Conservation (phyloP, 2,888 invertebrate species). For the Diaphora mendica region DNA sequence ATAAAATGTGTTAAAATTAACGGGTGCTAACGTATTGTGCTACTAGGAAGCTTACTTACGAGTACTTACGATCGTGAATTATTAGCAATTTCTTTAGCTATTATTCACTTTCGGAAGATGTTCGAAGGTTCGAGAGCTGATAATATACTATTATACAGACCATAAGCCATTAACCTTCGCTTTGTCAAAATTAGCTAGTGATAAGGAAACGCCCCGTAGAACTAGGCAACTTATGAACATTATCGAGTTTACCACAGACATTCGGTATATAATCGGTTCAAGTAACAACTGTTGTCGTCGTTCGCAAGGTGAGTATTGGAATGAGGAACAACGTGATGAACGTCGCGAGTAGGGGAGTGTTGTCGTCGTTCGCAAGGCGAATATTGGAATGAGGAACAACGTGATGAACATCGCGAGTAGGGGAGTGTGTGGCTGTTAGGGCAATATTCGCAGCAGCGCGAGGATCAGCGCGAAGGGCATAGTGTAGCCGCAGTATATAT, state of each 20-base stretch:
- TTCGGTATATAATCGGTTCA: background rate
- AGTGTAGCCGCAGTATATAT: no score
- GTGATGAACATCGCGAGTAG: no score
- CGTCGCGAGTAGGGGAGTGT: no score
- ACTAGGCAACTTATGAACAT: constrained; percentile 17
- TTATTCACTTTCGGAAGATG: background rate
- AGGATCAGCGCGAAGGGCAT: no score
- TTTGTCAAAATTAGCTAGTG: background rate
- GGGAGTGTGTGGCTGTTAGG: no score
- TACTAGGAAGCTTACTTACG: background rate
- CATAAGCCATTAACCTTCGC: constrained; percentile 7
- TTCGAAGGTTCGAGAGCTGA: background rate
- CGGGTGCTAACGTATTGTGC: no score
- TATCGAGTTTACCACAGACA: background rate
- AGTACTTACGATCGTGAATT: background rate
- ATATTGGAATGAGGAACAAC: no score
- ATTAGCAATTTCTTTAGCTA: background rate
- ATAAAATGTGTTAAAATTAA: no score
- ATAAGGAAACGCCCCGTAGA: background rate
- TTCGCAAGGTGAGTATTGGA: no score
- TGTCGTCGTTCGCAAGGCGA: no score
- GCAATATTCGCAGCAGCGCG: no score
- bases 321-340: no score
- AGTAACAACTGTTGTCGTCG: constrained; percentile 19
- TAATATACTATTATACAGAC: background rate